Conservation (phyloP, 1,140 invertebrate genomes). For the Carposina sasakii region DNA sequence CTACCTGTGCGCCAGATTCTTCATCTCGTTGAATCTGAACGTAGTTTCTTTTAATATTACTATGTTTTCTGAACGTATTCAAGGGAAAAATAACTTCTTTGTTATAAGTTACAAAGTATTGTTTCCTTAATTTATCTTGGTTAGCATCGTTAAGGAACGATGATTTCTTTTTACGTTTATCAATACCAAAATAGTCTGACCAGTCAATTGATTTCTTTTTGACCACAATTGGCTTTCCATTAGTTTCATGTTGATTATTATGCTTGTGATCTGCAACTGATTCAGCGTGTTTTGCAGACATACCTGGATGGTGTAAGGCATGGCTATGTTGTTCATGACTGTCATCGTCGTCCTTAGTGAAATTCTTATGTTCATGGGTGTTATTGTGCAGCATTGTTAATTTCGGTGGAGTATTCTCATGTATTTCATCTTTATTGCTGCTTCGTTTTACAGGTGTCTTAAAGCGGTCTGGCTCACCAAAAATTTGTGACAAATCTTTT, state of each 20-base stretch:
- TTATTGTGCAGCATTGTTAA: slow-evolving; percentile 42
- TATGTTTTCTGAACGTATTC: slow-evolving; percentile 60
- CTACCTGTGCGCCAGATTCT: slow-evolving; percentile 40
- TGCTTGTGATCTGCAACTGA: too few relatives aligned
- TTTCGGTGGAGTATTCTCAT: slow-evolving; percentile 57
- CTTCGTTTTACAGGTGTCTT: slow-evolving; percentile 66
- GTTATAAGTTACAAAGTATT: slow-evolving; percentile 64
- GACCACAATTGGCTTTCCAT: slow-evolving; percentile 71
- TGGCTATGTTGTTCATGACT: slow-evolving; percentile 56
- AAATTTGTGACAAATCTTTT: slow-evolving; percentile 73
- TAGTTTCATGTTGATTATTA: slow-evolving; percentile 46
- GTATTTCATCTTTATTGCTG: slow-evolving; percentile 46
- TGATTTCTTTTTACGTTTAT: slow-evolving; percentile 82
- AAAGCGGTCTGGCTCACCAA: slow-evolving; percentile 56
- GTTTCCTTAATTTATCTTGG: slow-evolving; percentile 55
- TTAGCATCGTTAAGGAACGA: slow-evolving; percentile 42
- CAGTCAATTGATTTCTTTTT: slow-evolving; percentile 88
- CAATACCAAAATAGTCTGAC: slow-evolving; percentile 89
- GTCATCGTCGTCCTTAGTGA: slow-evolving; percentile 36
- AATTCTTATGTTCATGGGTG: slow-evolving; percentile 41
- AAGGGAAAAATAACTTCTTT: slow-evolving; percentile 67
- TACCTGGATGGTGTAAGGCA: slow-evolving; percentile 65
- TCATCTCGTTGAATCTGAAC: slow-evolving; percentile 36
- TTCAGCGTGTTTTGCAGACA: slow-evolving; percentile 57
- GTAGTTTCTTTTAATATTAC: slow-evolving; percentile 54